A percentile compares a stretch with the other conserved stretches of the same genome.
Evolutionary conservation across 1,140 invertebrate genomes (phyloP).

Genomic region (Papilio helenus): DNA sequence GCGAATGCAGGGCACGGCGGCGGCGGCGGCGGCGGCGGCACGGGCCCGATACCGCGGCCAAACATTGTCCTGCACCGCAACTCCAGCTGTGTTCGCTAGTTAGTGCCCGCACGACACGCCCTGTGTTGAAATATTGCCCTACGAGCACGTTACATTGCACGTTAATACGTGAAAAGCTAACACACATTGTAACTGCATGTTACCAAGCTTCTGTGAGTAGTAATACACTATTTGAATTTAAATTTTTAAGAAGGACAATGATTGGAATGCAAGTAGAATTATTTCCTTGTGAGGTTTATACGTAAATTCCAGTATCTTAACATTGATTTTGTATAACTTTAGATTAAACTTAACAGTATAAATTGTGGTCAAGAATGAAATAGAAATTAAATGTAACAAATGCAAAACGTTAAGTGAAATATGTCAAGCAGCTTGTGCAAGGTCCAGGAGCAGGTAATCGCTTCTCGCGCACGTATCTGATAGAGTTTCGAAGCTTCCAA

Average conservation of each 20-base stretch:
- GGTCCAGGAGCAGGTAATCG: slow-evolving; percentile 71
- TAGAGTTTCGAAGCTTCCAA: slow-evolving; percentile 79
- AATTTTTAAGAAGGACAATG: not conserved
- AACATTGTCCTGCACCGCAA: slow-evolving; percentile 76
- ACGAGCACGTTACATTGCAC: slow-evolving; percentile 42
- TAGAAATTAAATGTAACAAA: slow-evolving; percentile 20
- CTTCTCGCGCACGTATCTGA: slow-evolving; percentile 77
- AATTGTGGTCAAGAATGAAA: not conserved
- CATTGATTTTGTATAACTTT: no score
- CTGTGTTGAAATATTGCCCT: slow-evolving; percentile 65
- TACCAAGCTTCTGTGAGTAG: not conserved
- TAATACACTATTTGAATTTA: not conserved
- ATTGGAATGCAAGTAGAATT: not conserved
- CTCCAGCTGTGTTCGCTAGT: slow-evolving; percentile 73
- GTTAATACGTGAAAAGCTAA: not conserved
- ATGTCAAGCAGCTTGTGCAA: slow-evolving; percentile 55
- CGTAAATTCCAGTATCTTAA: no score
- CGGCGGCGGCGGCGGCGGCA: slow-evolving; percentile 28
- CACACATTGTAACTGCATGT: slow-evolving; percentile 18
- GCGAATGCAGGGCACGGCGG: slow-evolving; percentile 63
- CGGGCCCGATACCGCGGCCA: slow-evolving; percentile 61
- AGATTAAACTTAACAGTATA: not conserved
- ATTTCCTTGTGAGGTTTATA: no score
- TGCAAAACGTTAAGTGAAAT: slow-evolving; percentile 46
- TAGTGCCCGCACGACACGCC: slow-evolving; percentile 67